Evolutionary conservation across 2,888 invertebrate species (phyloP).

Genomic region (Andricus quercusramuli): DNA sequence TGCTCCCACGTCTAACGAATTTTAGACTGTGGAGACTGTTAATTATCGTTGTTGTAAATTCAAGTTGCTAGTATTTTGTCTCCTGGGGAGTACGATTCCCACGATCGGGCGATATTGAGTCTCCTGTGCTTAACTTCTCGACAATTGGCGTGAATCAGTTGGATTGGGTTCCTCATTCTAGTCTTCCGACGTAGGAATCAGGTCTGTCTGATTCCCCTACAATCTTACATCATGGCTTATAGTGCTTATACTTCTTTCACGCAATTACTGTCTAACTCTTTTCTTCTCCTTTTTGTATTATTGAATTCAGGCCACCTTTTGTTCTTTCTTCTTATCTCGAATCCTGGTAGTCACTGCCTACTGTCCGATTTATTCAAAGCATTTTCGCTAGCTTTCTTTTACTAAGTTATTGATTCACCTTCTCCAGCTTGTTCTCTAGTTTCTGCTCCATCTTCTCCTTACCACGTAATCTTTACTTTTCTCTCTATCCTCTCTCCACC

Average conservation of each 20-base stretch:
- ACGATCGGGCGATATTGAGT: conserved; percentile 18
- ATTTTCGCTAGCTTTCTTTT: too few relatives aligned
- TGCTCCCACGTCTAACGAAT: neutral
- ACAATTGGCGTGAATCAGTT: neutral
- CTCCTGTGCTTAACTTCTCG: neutral
- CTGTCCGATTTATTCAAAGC: too few relatives aligned
- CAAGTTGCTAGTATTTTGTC: neutral
- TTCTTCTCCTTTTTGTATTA: too few relatives aligned
- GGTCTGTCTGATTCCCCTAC: neutral
- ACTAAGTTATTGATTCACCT: too few relatives aligned
- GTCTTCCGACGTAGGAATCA: neutral
- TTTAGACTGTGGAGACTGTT: neutral
- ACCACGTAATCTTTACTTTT: too few relatives aligned
- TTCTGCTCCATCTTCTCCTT: too few relatives aligned
- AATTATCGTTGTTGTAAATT: conserved; percentile 33
- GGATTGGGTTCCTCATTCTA: neutral
- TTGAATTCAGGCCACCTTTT: too few relatives aligned
- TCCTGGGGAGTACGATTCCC: neutral
- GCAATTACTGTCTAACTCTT: too few relatives aligned
- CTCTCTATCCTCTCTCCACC: too few relatives aligned
- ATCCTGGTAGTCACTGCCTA: too few relatives aligned
- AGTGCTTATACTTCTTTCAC: neutral
- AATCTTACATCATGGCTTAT: neutral
- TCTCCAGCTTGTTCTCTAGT: too few relatives aligned
- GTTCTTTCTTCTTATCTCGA: too few relatives aligned